Base-by-base conservation (phyloP, 2,888 invertebrate species). In the Ornithoptera priamus region DNA sequence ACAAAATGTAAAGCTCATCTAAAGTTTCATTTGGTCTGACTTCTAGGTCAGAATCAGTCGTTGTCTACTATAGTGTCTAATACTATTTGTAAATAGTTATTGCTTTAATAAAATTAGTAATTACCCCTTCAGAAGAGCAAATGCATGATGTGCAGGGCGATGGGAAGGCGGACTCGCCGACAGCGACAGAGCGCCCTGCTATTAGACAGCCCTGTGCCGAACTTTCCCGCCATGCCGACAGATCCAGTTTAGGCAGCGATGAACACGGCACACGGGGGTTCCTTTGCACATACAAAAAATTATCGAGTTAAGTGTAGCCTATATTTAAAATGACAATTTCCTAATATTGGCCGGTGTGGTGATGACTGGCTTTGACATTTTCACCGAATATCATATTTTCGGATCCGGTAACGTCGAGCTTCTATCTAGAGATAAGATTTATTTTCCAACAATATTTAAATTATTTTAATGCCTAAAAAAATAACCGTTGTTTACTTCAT, bases 131-230 rank as follows among this genome's bases (percentile, higher is more conserved):
- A 22, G 93, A 90, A 12, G 97, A 96, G 81, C 97, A 98, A 71
- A 97, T 95, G 81, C 97, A 98, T 68, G 97, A 97, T 0, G 97
- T 97, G 83, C 97, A 98, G 3, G 97, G 97, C n/a, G 96, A 95
- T 0, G 97, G 97, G 89, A 97, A 96, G 30, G 96, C 96, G 0
- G 97, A 96, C 73, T 96, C 96, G 0, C 97, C 97, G 7, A 97
- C 94, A 7, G 95, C 94, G 8, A 97, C 95, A 71, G 95, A 95
- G 46, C 96, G 94, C 60, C 95, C 96, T 1, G 96, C 97, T 76
- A 97, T 97, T 66, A 96, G 95, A 79, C 97, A 97, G 18, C 97
- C 97, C 74, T 96, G 95, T 22, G 94, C 89, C 0, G 95, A 94
- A 69, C 95, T 95, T 85, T 98, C 97, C 50, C 96, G 94, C 97